Evolutionary conservation across 1,140 invertebrate species (phyloP), one percentile per base, ranked within the genome.

Genomic region (Ostrea edulis): DNA sequence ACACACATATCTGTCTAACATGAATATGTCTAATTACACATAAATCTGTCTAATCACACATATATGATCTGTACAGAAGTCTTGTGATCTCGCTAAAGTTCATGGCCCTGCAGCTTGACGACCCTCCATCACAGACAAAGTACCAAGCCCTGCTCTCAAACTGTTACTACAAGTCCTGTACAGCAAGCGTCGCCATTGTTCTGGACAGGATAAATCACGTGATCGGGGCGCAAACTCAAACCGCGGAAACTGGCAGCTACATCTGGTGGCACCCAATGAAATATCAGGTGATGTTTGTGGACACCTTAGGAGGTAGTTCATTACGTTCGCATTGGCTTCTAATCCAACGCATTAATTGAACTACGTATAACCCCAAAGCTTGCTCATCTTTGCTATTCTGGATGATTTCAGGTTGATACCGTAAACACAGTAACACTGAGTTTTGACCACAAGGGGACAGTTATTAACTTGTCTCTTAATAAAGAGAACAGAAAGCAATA

Each of bases 121-220:
- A 83, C 14, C 22, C 5, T 8, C 82, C 11, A 3, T 52, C 82
- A 53, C 82, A 52, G 52, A 54, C 52, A 8, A 82, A 82, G 17
- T 82, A 83, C 7, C 44, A 52, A 17, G 44, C 20, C n/a, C 82
- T 83, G 7, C 52, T 83, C 29, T 83, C 51, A 20, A 83, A 54
- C 52, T 83, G 51, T 11, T 83, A 53, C 44, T 83, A 83, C 44
- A 83, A 83, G 17, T 53, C 52, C 3, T 83, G 82, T 20, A 22
- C 20, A 52, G 82, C 82, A 25, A 83, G 82, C 22, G 82, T 83
- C 20, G 82, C 82, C 44, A 22, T 83, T 22, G 82, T 83, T 29
- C 25, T 83, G 20, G 51, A 83, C 52, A 52, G 82, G 29, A 53
- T 53, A 11, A 54, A 83, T 20, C 82, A 83, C 52, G 44, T 52